phyloP scores from a whole-genome alignment of 2,797 vertebrate genomes.

The Pipistrellus pygmaeus region DNA sequence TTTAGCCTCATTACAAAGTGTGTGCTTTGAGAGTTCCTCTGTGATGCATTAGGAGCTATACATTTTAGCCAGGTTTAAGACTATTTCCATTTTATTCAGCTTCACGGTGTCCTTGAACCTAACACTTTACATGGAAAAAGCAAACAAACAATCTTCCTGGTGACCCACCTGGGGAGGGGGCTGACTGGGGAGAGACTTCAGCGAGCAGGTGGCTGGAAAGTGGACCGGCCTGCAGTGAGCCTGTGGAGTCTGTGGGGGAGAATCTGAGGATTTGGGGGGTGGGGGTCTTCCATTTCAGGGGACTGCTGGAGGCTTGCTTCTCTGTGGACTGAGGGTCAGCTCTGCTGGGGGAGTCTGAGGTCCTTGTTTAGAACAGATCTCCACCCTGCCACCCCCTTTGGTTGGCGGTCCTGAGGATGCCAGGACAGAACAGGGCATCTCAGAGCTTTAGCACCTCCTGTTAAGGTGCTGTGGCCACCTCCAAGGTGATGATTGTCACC shows the following conservation, averaged over 20 bases:
- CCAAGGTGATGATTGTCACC: not conserved
- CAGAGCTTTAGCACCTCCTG: not conserved
- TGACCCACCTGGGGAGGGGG: not conserved
- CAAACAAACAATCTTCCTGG: not conserved
- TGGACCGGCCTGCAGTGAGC: not conserved
- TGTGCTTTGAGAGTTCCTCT: not conserved
- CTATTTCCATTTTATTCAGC: not conserved
- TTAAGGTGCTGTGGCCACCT: not conserved
- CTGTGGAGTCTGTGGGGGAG: not conserved
- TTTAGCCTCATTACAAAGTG: constrained; percentile 5
- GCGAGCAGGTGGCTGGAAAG: not conserved
- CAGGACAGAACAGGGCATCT: not conserved
- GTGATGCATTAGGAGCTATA: not conserved
- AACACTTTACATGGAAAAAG: not conserved
- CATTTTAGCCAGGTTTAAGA: not conserved
- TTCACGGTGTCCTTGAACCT: not conserved
- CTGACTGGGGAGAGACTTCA: not conserved
- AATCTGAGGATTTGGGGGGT: not conserved
- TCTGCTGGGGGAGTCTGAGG: not conserved
- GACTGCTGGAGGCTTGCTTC: not conserved
- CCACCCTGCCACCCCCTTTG: not conserved
- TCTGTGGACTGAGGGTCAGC: not conserved
- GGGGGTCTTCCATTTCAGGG: not conserved
- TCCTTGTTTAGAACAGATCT: not conserved
- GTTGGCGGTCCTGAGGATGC: not conserved